Base-by-base conservation (phyloP, 2,797 vertebrate genomes). In the Linurgus olivaceus region DNA sequence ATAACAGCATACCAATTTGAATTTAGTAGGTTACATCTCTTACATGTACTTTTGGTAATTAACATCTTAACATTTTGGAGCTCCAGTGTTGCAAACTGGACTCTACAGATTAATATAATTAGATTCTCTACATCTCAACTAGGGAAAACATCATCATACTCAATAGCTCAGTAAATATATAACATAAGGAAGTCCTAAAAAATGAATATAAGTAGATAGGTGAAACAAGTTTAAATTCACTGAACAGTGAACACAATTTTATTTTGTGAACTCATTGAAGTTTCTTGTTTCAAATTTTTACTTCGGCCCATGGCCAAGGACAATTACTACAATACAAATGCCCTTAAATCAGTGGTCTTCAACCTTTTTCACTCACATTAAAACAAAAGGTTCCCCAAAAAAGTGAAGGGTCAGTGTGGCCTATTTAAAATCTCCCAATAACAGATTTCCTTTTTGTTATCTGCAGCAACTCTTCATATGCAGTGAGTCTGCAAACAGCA, bases 381-480 rank as follows among this genome's bases (percentile, higher is more conserved):
- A 33, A 85, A 75, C 21, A 78, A 29, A 26, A 45, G 31, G n/a
- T 42, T 72, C 21, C 21, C 17, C 21, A 5, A 38, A 50, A 61
- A 68, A 4, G 9, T 37, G 7, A 94, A 71, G 24, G 50, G 17
- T 67, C 51, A 24, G 17, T 13, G 16, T 17, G 62, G 35, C 45
- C 42, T 62, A 35, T 24, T 90, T 93, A 80, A 40, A 40, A 88
- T 57, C 40, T 57, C 61, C 57, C 18, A 78, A 9, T 6, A 74
- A 67, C 33, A 89, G 37, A 61, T 31, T 84, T 90, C 54, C 47
- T 72, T 67, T 57, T 51, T 65, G 19, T 77, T 70, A 75, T 73
- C 63, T 82, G 37, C 35, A 72, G 28, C 33, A 68, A 58, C 31
- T 78, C 84, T 23, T 72, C 33, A 35, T 10, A 68, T 11, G 19